Conservation (phyloP, 2,113 vertebrate species). For the Albula goreensis region DNA sequence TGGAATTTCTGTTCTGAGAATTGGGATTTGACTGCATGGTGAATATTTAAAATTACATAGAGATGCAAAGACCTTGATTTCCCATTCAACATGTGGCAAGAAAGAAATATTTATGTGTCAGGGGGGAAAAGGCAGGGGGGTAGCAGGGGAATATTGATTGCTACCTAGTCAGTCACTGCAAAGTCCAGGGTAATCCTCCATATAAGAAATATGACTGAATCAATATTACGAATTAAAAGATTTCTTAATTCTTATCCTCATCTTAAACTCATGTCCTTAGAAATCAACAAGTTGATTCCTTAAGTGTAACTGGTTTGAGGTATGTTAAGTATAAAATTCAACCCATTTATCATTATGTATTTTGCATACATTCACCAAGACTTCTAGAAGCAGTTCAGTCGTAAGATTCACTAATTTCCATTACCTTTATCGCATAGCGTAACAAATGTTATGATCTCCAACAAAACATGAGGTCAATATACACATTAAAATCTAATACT, state of each 20-base stretch:
- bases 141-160: neutral
- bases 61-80: neutral
- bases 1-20: slow-evolving; percentile 41
- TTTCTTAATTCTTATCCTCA: neutral
- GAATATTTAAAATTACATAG: slow-evolving; percentile 21
- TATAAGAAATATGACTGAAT: neutral
- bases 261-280: neutral
- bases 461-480: no score
- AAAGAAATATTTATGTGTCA: neutral
- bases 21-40: slow-evolving; percentile 37
- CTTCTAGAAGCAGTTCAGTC: no score
- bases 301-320: no score
- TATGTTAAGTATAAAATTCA: no score
- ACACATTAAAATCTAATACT: no score
- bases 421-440: no score
- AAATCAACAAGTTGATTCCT: neutral
- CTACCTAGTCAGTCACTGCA: neutral
- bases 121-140: neutral
- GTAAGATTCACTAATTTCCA: no score
- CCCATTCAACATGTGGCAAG: neutral
- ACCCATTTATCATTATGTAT: no score
- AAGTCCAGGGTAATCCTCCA: neutral
- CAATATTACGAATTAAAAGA: neutral
- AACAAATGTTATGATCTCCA: no score
- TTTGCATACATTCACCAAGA: no score